Evolutionary conservation across 2,888 invertebrate genomes (phyloP).

Genomic region (Ennomos quercinarius): DNA sequence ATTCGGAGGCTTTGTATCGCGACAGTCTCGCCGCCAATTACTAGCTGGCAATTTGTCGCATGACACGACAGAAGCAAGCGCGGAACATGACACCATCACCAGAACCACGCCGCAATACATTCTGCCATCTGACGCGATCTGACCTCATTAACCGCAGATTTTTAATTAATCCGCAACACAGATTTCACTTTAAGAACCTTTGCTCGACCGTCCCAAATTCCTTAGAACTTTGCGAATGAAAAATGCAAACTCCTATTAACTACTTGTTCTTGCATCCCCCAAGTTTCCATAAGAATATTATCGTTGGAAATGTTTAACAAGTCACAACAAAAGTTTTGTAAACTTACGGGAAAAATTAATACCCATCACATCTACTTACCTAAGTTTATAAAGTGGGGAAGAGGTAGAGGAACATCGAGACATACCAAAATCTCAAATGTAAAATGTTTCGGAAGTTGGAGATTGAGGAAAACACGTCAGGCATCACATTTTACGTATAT

Average conservation of each 20-base stretch:
- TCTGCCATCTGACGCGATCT: conserved; percentile 19
- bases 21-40: conserved; percentile 61
- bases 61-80: conserved; percentile 50
- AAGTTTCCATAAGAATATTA: conserved; percentile 50
- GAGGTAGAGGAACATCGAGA: background rate
- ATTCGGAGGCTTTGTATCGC: conserved; percentile 50
- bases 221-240: conserved; percentile 44
- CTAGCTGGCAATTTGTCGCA: conserved; percentile 62
- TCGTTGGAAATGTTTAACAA: conserved; percentile 44
- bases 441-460: conserved; percentile 4
- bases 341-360: conserved; percentile 31
- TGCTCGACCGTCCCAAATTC: conserved; percentile 33
- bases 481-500: too few relatives aligned
- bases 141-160: conserved; percentile 35
- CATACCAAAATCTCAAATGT: conserved; percentile 1
- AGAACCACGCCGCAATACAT: conserved; percentile 14
- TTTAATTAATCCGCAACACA: conserved; percentile 30
- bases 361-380: conserved; percentile 8
- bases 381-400: conserved; percentile 8
- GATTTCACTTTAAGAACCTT: conserved; percentile 16
- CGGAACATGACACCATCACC: conserved; percentile 49
- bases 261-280: conserved; percentile 43
- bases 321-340: conserved; percentile 41
- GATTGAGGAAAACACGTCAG: conserved; percentile 5
- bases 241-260: conserved; percentile 47